Percentiles rank a stretch among this genome's conserved stretches.
phyloP scores from a whole-genome alignment of 2,888 invertebrate species.

The Agrotis puta region DNA sequence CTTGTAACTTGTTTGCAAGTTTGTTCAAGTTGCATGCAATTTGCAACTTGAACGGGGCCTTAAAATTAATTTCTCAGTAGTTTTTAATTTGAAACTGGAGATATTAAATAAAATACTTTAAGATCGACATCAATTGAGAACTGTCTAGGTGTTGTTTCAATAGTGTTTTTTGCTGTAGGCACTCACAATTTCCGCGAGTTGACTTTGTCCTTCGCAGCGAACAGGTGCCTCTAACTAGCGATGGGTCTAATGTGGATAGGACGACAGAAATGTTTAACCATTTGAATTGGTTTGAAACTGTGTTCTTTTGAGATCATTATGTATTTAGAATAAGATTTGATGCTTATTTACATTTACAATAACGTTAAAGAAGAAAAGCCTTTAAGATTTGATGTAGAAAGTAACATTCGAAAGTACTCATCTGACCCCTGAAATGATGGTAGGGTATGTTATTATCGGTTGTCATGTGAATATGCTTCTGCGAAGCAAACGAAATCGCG shows the following conservation, averaged over 20 bases:
- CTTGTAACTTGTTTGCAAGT: too few species aligned
- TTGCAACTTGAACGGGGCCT: too few species aligned
- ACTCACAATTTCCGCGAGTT: slow-evolving; percentile 77
- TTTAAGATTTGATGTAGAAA: background rate
- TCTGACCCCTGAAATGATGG: background rate
- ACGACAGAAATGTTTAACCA: background rate
- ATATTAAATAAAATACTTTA: slow-evolving; percentile 17
- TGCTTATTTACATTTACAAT: background rate
- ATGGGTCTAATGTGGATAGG: slow-evolving; percentile 60
- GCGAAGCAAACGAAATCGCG: background rate
- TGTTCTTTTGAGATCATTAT: background rate
- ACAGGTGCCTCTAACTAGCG: slow-evolving; percentile 72
- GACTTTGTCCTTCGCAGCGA: slow-evolving; percentile 74
- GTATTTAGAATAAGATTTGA: background rate
- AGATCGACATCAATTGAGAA: slow-evolving; percentile 44
- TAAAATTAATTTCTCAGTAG: background rate
- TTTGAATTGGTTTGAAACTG: background rate
- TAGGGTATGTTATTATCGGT: background rate
- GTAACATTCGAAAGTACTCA: background rate
- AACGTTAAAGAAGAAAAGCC: background rate
- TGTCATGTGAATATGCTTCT: background rate
- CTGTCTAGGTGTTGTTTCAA: slow-evolving; percentile 68
- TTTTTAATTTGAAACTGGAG: slow-evolving; percentile 10
- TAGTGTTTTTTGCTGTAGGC: slow-evolving; percentile 74
- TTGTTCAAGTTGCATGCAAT: too few species aligned